Percentiles rank a stretch among this genome's conserved stretches.
phyloP scores from a whole-genome alignment of 53 echinoderm and acorn worm genomes.

The Stichopus horrens region DNA sequence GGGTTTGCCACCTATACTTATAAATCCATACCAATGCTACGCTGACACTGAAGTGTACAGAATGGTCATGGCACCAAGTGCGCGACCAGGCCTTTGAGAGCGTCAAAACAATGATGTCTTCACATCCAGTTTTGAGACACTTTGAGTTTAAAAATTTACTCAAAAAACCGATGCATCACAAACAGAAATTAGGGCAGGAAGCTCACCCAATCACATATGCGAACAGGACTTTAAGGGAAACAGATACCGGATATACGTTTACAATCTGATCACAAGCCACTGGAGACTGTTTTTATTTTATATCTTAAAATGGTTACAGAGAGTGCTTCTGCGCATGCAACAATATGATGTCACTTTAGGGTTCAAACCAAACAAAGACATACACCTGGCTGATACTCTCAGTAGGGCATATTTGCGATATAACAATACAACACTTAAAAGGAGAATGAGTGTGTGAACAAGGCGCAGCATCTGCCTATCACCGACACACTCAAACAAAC shows the following conservation, averaged over 20 bases:
- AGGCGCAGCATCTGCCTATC: conserved; percentile 44
- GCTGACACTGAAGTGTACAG: not conserved
- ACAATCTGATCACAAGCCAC: not conserved
- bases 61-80: not conserved
- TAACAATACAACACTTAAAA: not conserved
- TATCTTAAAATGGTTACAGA: not conserved
- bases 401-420: not conserved
- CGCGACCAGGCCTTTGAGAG: not conserved
- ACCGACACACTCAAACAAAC: conserved; percentile 11
- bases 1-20: not conserved
- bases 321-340: not conserved
- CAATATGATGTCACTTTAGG: not conserved
- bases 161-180: not conserved
- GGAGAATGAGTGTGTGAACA: conserved; percentile 7
- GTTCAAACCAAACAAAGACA: not conserved
- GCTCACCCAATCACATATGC: not conserved
- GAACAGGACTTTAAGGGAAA: not conserved
- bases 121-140: not conserved
- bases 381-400: not conserved
- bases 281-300: not conserved
- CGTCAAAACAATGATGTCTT: not conserved
- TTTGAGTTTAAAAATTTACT: not conserved
- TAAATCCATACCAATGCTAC: not conserved
- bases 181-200: not conserved
- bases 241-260: no score